Evolutionary conservation across 2,888 invertebrate genomes (phyloP), one percentile per base, ranked within the genome.

Genomic region (Drosophila emarginata): DNA sequence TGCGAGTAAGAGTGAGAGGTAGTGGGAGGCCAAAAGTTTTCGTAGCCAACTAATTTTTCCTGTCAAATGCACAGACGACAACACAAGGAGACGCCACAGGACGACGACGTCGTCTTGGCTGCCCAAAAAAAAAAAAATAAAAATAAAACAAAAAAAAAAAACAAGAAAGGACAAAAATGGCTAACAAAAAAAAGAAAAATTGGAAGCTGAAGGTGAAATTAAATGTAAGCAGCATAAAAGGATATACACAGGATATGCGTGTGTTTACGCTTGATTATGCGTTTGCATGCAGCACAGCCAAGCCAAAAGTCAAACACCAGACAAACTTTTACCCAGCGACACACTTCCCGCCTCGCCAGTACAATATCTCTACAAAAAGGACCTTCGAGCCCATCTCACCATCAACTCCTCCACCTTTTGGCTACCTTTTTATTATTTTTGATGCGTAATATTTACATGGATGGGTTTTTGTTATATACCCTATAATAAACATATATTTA

Each of bases 41-140:
- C 77, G 80, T 78, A 88, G 83, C 83, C 88, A 84, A 84, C 83
- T 87, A 84, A 87, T 84, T 84, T 84, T 88, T 84, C 86, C 88
- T 88, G 88, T 84, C 83, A 84, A 83, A 78, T 86, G 86, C 83
- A 87, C 87, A 84, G 88, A 83, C 82, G 77, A 74, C 85, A 78
- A 78, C 75, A 75, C 75, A 75, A 56, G 59, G 58, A 67, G 28
- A 60, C 65, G 65, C 72, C 72, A 50, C 60, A 57, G 56, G 56
- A 57, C 56, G 72, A 12, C 45, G 45, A 12, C 64, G 57, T 37
- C 74, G 65, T 79, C 78, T 78, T 78, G 77, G 78, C 77, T 72
- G 70, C 78, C 78, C 74, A 62, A 56, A 77, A 78, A 75, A 71
- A 18, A 79, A 57, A 68, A 37, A 60, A 60, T 40, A 32, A 32